phyloP scores from a whole-genome alignment of 2,113 vertebrate genomes.

The Notothenia coriiceps region DNA sequence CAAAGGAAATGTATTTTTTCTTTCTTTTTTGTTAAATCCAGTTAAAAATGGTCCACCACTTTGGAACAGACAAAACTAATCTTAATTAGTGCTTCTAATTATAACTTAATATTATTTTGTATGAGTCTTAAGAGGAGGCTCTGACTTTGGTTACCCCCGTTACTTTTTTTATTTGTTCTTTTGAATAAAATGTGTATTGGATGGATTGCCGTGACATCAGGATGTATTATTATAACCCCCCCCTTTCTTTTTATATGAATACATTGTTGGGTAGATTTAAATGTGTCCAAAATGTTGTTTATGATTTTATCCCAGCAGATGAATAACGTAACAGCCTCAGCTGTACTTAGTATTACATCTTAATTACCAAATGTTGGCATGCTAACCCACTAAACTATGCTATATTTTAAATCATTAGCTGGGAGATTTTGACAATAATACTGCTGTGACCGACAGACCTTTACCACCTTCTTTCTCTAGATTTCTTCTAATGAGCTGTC shows the following conservation, averaged over 20 bases:
- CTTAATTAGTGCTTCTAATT: neutral
- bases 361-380: neutral
- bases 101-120: too few relatives aligned
- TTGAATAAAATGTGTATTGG: neutral
- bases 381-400: neutral
- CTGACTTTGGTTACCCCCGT: neutral
- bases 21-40: neutral
- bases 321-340: neutral
- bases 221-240: neutral
- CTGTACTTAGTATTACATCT: neutral
- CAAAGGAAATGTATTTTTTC: slow-evolving; percentile 4
- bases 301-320: neutral
- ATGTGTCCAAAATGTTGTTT: neutral
- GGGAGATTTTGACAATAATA: neutral
- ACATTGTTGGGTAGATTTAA: too few relatives aligned
- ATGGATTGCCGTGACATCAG: neutral
- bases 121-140: neutral
- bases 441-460: neutral
- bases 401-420: neutral
- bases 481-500: slow-evolving; percentile 9
- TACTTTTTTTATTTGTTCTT: neutral
- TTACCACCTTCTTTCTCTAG: neutral
- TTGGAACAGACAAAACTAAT: neutral
- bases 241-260: too few relatives aligned
- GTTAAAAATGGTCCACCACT: too few relatives aligned